Conservation (phyloP, 1,140 invertebrate species). For the Solen grandis region DNA sequence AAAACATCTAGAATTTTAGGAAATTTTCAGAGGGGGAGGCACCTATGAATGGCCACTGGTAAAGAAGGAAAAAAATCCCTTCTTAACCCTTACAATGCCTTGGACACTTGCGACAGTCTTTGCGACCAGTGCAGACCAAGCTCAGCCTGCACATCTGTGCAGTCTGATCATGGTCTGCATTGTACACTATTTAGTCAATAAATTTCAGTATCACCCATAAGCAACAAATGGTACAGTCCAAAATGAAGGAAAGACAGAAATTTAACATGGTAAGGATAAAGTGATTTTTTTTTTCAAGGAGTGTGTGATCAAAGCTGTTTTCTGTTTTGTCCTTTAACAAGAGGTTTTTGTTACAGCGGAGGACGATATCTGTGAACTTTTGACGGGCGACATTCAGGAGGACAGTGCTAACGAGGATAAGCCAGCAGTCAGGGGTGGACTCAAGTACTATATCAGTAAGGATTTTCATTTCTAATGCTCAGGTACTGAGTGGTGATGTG, state of each 20-base stretch:
- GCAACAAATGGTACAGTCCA: no score
- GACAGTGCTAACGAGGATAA: neutral
- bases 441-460: constrained; percentile 39
- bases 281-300: no score
- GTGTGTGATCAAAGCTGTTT: neutral
- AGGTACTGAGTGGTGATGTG: neutral
- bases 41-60: no score
- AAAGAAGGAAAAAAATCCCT: no score
- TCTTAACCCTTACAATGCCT: no score
- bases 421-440: neutral
- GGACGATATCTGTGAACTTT: constrained; percentile 15
- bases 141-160: no score
- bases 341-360: constrained; percentile 31
- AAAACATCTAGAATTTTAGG: no score
- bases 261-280: neutral
- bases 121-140: no score
- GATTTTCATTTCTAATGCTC: neutral
- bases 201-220: no score
- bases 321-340: neutral
- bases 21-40: no score
- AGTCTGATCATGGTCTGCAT: neutral
- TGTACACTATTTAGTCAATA: no score
- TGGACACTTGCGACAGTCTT: no score
- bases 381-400: neutral
- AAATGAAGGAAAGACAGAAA: neutral